Evolutionary conservation across 2,888 invertebrate species (phyloP).

Genomic region (Agapostemon virescens): DNA sequence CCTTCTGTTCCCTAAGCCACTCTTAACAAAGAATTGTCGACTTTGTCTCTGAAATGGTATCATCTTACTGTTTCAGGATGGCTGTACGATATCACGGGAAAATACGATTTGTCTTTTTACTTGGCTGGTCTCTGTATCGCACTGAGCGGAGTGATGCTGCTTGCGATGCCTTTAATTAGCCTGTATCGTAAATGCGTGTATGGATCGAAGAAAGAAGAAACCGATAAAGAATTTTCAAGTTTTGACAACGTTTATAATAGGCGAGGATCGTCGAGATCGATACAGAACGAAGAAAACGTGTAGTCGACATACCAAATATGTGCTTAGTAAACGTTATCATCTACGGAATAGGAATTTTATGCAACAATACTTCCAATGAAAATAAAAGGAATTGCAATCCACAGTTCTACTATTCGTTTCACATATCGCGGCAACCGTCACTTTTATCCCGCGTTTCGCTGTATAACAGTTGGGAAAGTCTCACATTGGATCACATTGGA

Average conservation of each 20-base stretch:
- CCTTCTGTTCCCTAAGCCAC: too few species aligned
- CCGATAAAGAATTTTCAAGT: constrained; percentile 69
- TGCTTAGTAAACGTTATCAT: constrained; percentile 11
- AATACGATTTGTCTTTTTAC: constrained; percentile 91
- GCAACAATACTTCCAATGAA: constrained; percentile 43
- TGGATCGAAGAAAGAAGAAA: constrained; percentile 58
- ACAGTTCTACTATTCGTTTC: constrained; percentile 26
- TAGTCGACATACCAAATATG: neutral
- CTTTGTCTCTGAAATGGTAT: neutral
- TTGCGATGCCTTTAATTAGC: constrained; percentile 79
- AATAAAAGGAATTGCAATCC: constrained; percentile 54
- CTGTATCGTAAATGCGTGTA: constrained; percentile 70
- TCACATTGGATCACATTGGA: constrained; percentile 25
- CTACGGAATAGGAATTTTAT: constrained; percentile 51
- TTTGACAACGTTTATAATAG: constrained; percentile 74
- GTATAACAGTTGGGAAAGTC: constrained; percentile 19
- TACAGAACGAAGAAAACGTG: neutral
- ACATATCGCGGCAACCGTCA: constrained; percentile 17
- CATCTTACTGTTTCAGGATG: constrained; percentile 84
- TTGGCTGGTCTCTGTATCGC: constrained; percentile 90
- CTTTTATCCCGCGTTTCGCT: constrained; percentile 8
- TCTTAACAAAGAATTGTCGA: too few species aligned
- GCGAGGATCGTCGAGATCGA: constrained; percentile 14
- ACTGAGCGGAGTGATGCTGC: constrained; percentile 86
- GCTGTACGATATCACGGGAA: constrained; percentile 89